These are phyloP conservation scores for Sitobion miscanthi DNA, from an alignment of 1,140 invertebrate species.

Conservation along the genomic window DNA sequence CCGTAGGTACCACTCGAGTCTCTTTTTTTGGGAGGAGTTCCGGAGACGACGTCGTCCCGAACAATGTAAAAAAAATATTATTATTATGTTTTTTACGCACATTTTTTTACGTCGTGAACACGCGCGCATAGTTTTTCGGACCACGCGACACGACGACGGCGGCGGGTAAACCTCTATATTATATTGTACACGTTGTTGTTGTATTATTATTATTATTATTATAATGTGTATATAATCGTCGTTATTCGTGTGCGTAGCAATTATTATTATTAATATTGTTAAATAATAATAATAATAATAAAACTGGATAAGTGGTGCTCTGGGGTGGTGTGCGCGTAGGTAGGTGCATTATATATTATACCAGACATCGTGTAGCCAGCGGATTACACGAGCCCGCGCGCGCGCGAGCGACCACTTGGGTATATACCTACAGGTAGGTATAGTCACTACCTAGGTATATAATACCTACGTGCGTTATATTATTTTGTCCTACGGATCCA, in stretches of 20 bases:
- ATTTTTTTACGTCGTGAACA: neutral
- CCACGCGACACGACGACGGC: neutral
- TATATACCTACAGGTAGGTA: neutral
- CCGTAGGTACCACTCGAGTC: neutral
- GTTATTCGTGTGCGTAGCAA: neutral
- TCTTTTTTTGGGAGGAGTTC: neutral
- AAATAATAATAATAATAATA: conserved; percentile 4
- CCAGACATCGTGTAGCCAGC: conserved; percentile 31
- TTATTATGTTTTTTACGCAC: neutral
- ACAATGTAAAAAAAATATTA: neutral
- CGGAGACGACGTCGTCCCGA: neutral
- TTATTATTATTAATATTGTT: neutral
- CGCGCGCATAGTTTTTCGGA: neutral
- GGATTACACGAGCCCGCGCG: conserved; percentile 8
- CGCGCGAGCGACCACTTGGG: neutral
- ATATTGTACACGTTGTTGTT: neutral
- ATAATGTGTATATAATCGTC: neutral
- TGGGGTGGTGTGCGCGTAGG: neutral
- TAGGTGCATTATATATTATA: neutral
- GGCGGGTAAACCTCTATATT: neutral
- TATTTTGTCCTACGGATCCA: conserved; percentile 30
- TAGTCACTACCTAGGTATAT: too few relatives aligned
- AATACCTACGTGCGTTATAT: neutral
- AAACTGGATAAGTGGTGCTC: conserved; percentile 24
- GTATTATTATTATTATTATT: neutral